Evolutionary conservation across 1,140 invertebrate species (phyloP), one percentile per base, ranked within the genome.

Genomic region (Pomacea maculata): DNA sequence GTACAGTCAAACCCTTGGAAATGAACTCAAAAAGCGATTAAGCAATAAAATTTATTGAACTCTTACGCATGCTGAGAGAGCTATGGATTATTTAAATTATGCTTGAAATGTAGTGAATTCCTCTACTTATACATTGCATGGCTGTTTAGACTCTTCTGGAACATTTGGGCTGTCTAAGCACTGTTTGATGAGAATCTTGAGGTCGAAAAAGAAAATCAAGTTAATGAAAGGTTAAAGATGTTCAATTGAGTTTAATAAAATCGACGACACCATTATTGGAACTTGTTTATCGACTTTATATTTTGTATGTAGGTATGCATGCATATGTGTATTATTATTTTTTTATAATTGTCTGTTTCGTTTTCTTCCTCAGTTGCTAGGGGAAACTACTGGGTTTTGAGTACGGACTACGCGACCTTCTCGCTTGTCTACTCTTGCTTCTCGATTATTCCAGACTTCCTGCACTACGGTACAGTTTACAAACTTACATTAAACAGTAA

Each of bases 401-500:
- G 54, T 21, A 77, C 75, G 1, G 75, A 77, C 34, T 77, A 77
- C 61, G 52, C 54, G 45, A 77, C 64, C 64, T 77, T 52, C 61
- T 63, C 75, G 15, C 63, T 77, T 21, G 75, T 77, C 64, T 77
- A 65, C 75, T 77, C 75, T 65, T 77, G 75, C 34, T 64, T 55
- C 25, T 45, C 29, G 7, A 21, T 73, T 11, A 25, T 15, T 9
- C 52, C 6, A 7, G 14, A 52, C 8, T 1, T 73, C 2, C 25
- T 52, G 25, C 34, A 73, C 52, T 52, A 6, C 34, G 71, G 71
- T 73, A 45, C 29, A 15, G 67, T 11, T 45, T 45, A 45, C 34
- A 45, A 45, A 45, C 6, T 45, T 45, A 45, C 34, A 45, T 45
- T 45, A 45, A 45, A 45, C 34, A 45, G 34, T 45, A 45, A 45